These are phyloP conservation scores for Ophion slaviceki DNA, from an alignment of 2,888 invertebrate species.

Conservation along the genomic window DNA sequence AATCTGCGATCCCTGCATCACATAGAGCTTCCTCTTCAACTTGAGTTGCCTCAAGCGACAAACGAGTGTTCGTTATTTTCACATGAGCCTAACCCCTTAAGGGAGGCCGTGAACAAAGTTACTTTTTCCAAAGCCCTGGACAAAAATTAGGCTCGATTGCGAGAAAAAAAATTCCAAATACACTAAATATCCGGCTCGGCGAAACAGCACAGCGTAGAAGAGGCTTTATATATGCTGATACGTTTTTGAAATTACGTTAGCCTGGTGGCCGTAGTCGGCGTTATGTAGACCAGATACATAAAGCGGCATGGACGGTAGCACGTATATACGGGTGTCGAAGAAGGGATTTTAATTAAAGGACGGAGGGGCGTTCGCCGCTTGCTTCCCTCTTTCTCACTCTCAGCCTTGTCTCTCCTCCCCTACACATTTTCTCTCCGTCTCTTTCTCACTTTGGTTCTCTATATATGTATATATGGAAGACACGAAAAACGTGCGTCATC, in stretches of 20 bases:
- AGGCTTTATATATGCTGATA: constrained; percentile 30
- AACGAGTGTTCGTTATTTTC: no score
- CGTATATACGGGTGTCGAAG: constrained; percentile 42
- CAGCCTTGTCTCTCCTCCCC: neutral
- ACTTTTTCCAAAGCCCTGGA: no score
- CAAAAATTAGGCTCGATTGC: no score
- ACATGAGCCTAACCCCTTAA: no score
- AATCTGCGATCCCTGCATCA: no score
- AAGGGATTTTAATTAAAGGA: constrained; percentile 64
- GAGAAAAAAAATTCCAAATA: no score
- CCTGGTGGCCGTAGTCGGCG: neutral
- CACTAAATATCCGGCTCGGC: no score
- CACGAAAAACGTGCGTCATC: constrained; percentile 62
- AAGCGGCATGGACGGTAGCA: constrained; percentile 2
- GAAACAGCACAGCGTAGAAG: no score
- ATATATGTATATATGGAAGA: constrained; percentile 53
- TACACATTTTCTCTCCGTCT: constrained; percentile 33
- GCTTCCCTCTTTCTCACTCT: constrained; percentile 18
- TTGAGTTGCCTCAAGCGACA: no score
- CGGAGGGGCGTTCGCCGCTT: constrained; percentile 30
- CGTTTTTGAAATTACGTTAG: constrained; percentile 22
- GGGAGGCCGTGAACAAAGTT: no score
- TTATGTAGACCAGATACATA: constrained; percentile 12
- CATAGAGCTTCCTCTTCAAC: no score
- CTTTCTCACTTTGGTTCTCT: constrained; percentile 27